phyloP scores from a whole-genome alignment of 2,113 vertebrate genomes.

The Vombatus ursinus region DNA sequence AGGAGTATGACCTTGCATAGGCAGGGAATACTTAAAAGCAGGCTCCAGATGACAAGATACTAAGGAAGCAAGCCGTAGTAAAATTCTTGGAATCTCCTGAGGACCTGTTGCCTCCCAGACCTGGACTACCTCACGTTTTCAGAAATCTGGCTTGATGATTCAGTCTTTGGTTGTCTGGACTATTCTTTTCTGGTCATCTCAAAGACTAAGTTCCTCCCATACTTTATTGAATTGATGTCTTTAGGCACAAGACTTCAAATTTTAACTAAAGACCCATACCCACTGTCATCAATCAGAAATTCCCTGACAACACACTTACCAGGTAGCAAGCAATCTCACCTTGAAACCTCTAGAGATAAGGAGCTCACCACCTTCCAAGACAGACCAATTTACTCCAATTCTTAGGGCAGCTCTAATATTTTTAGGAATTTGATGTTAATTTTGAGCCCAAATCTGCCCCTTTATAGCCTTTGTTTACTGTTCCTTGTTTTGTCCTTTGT shows the following conservation, averaged over 20 bases:
- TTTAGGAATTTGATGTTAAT: too few relatives aligned
- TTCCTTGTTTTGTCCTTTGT: too few relatives aligned
- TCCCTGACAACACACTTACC: too few relatives aligned
- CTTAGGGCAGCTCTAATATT: too few relatives aligned
- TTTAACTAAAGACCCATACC: neutral
- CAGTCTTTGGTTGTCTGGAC: too few relatives aligned
- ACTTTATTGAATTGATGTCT: neutral
- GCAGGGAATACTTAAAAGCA: neutral
- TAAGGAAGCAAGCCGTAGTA: neutral
- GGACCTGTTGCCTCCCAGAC: neutral
- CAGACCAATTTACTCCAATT: too few relatives aligned
- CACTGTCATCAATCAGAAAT: too few relatives aligned
- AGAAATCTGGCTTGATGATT: neutral
- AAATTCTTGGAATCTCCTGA: neutral
- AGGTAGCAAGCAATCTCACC: too few relatives aligned
- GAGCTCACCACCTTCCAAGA: too few relatives aligned
- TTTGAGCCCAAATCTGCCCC: too few relatives aligned
- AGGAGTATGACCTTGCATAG: neutral
- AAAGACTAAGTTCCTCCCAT: neutral
- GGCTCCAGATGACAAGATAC: neutral
- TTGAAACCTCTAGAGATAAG: too few relatives aligned
- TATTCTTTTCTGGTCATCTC: neutral
- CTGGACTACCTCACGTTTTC: neutral
- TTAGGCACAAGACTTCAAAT: neutral
- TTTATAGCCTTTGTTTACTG: too few relatives aligned